Conservation (phyloP, 2,888 invertebrate genomes). For the Hydriomena furcata region DNA sequence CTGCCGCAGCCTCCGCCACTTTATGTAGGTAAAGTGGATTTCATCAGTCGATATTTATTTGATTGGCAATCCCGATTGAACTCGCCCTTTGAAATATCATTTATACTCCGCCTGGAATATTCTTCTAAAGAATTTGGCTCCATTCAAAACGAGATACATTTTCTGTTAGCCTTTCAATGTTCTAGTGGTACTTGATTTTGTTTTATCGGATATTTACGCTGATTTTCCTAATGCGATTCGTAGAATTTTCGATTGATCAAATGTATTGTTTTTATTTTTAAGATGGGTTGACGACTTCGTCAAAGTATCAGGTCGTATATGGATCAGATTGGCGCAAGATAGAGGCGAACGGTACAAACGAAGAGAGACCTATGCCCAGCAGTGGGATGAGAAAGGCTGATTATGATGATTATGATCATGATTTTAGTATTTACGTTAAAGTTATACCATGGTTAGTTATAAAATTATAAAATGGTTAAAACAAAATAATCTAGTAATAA, state of each 20-base stretch:
- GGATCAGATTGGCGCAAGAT: no score
- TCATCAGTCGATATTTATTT: constrained; percentile 48
- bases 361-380: no score
- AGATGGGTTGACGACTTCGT: no score
- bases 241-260: neutral
- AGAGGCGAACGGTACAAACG: no score
- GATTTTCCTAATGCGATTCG: constrained; percentile 4
- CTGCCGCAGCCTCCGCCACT: constrained; percentile 35
- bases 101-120: constrained; percentile 30
- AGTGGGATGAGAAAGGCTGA: no score
- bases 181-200: constrained; percentile 14
- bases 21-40: constrained; percentile 43
- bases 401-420: no score
- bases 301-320: no score
- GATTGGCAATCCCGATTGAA: constrained; percentile 47
- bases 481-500: no score
- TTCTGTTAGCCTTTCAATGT: constrained; percentile 27
- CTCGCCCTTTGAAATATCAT: constrained; percentile 42
- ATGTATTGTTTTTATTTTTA: no score
- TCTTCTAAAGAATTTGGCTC: constrained; percentile 23
- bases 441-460: no score
- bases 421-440: no score
- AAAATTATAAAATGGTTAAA: no score
- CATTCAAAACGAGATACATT: constrained; percentile 32
- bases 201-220: constrained; percentile 6